Evolutionary conservation across 2,113 vertebrate genomes (phyloP), one percentile per base, ranked within the genome.

Genomic region (Tricholaema leucomelas): DNA sequence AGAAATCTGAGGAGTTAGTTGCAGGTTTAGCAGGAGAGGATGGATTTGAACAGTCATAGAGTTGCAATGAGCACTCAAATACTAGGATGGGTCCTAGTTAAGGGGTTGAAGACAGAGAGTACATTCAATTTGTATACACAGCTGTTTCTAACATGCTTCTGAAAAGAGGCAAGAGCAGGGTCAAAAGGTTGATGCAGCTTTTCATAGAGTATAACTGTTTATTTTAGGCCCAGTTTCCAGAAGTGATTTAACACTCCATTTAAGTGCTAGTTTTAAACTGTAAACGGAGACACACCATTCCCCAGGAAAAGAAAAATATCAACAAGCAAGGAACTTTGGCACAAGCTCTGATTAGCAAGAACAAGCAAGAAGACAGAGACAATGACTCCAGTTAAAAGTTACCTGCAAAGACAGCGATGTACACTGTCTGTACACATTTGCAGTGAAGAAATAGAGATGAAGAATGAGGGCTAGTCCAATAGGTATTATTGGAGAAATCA

Each of bases 161-260:
- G 67, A 75, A 88, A 90, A 77, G 66, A 93, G 88, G 81, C 86
- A 89, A 91, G 64, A 95, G 59, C 61, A 59, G 20, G 84, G 86
- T 96, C 93, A 96, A 91, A 80, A 93, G 83, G 88, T 93, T 88
- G 86, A 85, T 90, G 79, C 0, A 9, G 88, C 91, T 95, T 95
- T 92, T 94, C 82, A 77, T 92, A 80, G 50, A 81, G 63, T 84
- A 90, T 78, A 93, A 84, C 78, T 24, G 21, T 89, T 92, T 93
- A 94, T 90, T 92, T 95, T 92, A 95, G 76, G 70, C 69, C 63
- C 55, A 72, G 84, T 90, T 94, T 96, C 79, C 83, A 93, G 73
- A 94, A 96, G 86, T 83, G 92, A 91, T 94, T 95, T 95, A 96
- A 90, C 87, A 93, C 82, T 91, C 54, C 71, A 77, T 86, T 91